These are phyloP conservation scores for Collichthys lucidus DNA, from an alignment of 2,113 vertebrate genomes.

Conservation along the genomic window DNA sequence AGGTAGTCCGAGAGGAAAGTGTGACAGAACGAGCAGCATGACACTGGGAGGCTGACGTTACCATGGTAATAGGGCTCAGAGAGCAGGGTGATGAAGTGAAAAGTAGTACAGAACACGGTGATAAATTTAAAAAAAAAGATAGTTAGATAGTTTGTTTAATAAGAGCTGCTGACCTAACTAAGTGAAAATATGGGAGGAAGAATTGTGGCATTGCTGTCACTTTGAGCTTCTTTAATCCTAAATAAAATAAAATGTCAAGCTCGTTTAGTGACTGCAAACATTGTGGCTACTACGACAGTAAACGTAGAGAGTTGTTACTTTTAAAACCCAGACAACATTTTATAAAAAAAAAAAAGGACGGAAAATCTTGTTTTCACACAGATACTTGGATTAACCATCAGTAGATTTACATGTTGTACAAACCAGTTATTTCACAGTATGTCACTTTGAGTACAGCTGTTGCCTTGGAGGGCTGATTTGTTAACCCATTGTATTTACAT, in stretches of 20 bases:
- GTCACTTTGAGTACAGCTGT: not conserved
- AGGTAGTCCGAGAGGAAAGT: constrained; percentile 42
- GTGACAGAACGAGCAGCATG: not conserved
- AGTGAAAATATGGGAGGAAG: not conserved
- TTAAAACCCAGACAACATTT: not conserved
- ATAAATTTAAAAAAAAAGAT: not conserved
- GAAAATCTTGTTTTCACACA: not conserved
- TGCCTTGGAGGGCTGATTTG: not conserved
- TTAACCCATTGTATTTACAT: not conserved
- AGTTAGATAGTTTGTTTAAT: not conserved
- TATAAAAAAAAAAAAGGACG: constrained; percentile 3
- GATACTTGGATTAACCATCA: not conserved
- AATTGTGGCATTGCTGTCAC: too few relatives aligned
- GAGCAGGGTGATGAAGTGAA: not conserved
- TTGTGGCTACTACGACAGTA: not conserved
- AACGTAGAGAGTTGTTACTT: not conserved
- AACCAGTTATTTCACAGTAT: not conserved
- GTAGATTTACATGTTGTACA: not conserved
- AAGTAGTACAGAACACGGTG: not conserved
- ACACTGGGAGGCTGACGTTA: not conserved
- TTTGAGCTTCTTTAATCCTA: not conserved
- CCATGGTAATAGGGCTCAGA: not conserved
- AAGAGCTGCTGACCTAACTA: too few relatives aligned
- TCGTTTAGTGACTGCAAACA: not conserved
- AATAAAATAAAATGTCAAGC: not conserved